Base-by-base conservation (phyloP, 1,140 invertebrate species). In the Drosophila subpulchrella region DNA sequence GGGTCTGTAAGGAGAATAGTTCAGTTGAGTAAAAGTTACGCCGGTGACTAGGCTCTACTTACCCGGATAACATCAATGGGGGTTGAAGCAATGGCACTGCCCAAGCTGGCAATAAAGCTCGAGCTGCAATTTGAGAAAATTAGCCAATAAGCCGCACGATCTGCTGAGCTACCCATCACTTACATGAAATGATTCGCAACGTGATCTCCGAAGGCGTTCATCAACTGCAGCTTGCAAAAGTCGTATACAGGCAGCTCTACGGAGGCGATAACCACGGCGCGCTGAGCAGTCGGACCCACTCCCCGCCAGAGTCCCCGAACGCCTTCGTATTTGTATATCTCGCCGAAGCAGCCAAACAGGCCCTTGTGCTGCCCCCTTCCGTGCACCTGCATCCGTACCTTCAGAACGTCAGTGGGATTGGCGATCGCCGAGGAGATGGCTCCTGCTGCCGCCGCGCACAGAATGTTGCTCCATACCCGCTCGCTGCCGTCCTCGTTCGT, bases 331-430 rank as follows among this genome's bases (percentile, higher is more conserved):
- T 93, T 93, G 90, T 97, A 96, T 38, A 98, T 95, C 86, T 96
- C 95, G 63, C 94, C 93, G 81, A 98, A 97, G 72, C 96, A 97
- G 80, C 95, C 94, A n/a, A 95, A 85, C 47, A 97, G 94, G 51
- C 95, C 93, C 36, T 94, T 78, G 70, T 95, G 90, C 57, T 93
- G 85, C 76, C 93, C 80, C 71, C 93, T 93, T 30, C 94, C 94
- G 50, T 93, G 92, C 11, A 96, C 95, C 94, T 99, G 98, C 97
- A 99, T 97, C 66, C 97, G 95, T 48, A 99, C 98, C 95, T 99
- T 99, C n/a, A 99, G 94, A 8, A 99, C 97, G 94, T 99, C 98
- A 4, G 98, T 98, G n/a, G 98, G 98, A 94, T 98, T 98, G 12
- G 98, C 98, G 80, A 99, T 97, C n/a, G 98, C 97, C 90, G 97